Evolutionary conservation across 1,140 invertebrate species (phyloP).

Genomic region (Rhyzopertha dominica): DNA sequence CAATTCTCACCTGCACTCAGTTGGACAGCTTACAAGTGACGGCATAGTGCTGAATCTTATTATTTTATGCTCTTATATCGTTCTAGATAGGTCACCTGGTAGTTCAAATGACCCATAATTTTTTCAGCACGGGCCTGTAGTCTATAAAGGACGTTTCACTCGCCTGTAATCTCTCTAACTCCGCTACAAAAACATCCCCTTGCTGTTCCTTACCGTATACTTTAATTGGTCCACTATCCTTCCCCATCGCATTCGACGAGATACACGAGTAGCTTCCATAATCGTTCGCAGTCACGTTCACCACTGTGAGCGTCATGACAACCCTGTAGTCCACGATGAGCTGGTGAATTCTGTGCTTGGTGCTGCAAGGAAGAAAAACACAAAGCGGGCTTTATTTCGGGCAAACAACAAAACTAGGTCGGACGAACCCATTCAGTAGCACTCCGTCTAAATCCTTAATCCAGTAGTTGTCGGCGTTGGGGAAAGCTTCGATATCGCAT

Average conservation of each 20-base stretch:
- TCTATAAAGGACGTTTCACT: too few species aligned
- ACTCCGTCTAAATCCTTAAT: slow-evolving; percentile 51
- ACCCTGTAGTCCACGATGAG: slow-evolving; percentile 54
- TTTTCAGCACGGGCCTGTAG: too few species aligned
- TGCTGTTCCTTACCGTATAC: slow-evolving; percentile 69
- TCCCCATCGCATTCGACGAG: slow-evolving; percentile 66
- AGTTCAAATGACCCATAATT: too few species aligned
- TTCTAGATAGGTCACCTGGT: too few species aligned
- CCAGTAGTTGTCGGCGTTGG: slow-evolving; percentile 51
- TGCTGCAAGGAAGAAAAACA: slow-evolving; percentile 42
- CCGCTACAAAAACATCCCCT: too few species aligned
- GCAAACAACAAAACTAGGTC: slow-evolving; percentile 9
- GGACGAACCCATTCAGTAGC: slow-evolving; percentile 51
- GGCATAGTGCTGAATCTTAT: too few species aligned
- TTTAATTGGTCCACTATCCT: slow-evolving; percentile 59
- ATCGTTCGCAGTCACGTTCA: slow-evolving; percentile 57
- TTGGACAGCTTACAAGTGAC: too few species aligned
- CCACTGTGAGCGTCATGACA: slow-evolving; percentile 61
- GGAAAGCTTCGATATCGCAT: slow-evolving; percentile 51
- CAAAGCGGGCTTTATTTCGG: slow-evolving; percentile 5
- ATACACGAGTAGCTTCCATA: slow-evolving; percentile 69
- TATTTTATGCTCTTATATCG: too few species aligned
- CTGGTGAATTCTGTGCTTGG: slow-evolving; percentile 54
- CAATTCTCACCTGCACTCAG: too few species aligned
- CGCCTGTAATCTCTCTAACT: too few species aligned